phyloP scores from a whole-genome alignment of 2,797 vertebrate species.

The Micrastur ruficollis region DNA sequence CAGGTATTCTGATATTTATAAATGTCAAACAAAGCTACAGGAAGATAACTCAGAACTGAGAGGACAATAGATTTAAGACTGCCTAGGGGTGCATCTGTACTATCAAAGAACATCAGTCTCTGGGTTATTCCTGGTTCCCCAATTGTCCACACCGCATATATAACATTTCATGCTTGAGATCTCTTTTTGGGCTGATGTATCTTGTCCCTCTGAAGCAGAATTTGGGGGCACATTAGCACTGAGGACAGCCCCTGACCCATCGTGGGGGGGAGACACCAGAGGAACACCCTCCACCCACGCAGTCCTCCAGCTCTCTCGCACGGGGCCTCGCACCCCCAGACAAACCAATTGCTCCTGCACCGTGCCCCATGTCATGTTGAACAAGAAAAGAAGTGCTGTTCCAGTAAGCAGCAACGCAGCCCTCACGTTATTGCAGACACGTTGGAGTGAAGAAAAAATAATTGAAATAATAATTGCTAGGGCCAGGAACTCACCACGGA shows the following conservation, averaged over 20 bases:
- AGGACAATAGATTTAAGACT: background rate
- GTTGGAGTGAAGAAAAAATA: background rate
- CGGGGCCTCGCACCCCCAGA: too few species aligned
- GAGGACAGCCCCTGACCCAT: background rate
- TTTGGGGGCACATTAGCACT: accelerated
- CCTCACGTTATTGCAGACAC: background rate
- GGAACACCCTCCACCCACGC: too few species aligned
- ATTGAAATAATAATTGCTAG: background rate
- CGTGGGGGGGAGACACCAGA: too few species aligned
- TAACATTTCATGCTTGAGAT: background rate
- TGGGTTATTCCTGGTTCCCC: background rate
- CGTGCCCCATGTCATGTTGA: background rate
- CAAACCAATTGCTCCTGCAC: background rate
- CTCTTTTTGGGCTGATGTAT: background rate
- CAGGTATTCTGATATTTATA: background rate
- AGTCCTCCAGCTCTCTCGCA: background rate
- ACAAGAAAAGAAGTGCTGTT: background rate
- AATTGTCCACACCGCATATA: background rate
- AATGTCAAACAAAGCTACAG: background rate
- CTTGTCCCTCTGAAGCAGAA: background rate
- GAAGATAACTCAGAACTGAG: background rate
- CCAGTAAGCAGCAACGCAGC: background rate
- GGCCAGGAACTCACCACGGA: background rate
- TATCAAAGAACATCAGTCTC: background rate
- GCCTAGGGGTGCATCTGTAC: background rate